A percentile compares a stretch with the other conserved stretches of the same genome.
Evolutionary conservation across 1,140 invertebrate species (phyloP).

Genomic region (Piezodorus guildinii): DNA sequence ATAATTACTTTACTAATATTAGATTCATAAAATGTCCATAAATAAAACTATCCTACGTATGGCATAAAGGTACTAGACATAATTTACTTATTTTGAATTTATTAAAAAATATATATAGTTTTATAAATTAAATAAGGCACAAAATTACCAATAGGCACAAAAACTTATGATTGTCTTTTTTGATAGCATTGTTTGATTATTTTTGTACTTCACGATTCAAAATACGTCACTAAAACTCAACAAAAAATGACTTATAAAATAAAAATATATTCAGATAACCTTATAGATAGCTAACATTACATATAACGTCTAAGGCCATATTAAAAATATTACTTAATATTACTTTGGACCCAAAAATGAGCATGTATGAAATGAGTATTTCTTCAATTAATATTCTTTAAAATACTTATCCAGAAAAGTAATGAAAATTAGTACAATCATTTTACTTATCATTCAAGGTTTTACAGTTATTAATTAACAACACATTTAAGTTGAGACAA

Average conservation of each 20-base stretch:
- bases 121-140: neutral
- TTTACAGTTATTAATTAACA: too few relatives aligned
- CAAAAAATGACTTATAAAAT: neutral
- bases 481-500: too few relatives aligned
- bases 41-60: neutral
- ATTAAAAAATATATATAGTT: neutral
- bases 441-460: too few relatives aligned
- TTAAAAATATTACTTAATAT: too few relatives aligned
- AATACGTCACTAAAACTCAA: too few relatives aligned
- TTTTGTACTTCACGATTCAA: neutral
- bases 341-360: too few relatives aligned
- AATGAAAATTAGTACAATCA: too few relatives aligned
- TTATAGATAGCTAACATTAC: neutral
- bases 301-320: neutral
- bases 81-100: too few relatives aligned
- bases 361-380: too few relatives aligned
- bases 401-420: too few relatives aligned
- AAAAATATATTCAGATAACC: neutral
- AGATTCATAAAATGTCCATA: neutral
- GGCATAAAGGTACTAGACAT: slow-evolving; percentile 10
- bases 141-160: slow-evolving; percentile 1
- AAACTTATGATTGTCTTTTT: neutral
- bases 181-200: neutral
- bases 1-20: neutral
- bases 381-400: too few relatives aligned